These are phyloP conservation scores for Pseudopipra pipra DNA, from an alignment of 2,113 vertebrate genomes.

Conservation along the genomic window DNA sequence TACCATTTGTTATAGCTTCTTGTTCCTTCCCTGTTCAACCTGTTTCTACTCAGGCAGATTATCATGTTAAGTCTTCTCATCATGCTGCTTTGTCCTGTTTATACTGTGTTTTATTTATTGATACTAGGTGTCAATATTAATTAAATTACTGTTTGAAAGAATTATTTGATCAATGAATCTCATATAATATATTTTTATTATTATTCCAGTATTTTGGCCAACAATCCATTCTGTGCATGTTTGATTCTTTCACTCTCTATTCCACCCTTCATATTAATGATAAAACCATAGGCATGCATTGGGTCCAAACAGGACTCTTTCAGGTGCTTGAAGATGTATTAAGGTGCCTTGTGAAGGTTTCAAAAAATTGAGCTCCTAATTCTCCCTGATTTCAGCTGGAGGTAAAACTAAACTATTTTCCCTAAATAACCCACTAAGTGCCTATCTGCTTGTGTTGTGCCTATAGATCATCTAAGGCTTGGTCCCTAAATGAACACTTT, in stretches of 20 bases:
- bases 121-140: background rate
- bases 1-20: background rate
- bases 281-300: constrained; percentile 16
- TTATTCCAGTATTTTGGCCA: background rate
- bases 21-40: background rate
- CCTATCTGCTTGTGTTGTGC: background rate
- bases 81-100: background rate
- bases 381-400: background rate
- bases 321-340: background rate
- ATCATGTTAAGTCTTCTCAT: background rate
- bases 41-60: background rate
- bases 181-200: background rate
- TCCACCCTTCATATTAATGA: constrained; percentile 23
- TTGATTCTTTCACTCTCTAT: constrained; percentile 31
- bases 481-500: background rate
- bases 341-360: background rate
- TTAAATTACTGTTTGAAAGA: background rate
- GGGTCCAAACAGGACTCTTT: background rate
- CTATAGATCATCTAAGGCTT: background rate
- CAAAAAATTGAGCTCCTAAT: background rate
- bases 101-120: background rate
- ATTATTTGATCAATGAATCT: background rate
- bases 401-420: background rate
- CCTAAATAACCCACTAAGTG: background rate
- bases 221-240: background rate